A percentile compares a stretch with the other conserved stretches of the same genome.
Evolutionary conservation across 2,888 invertebrate species (phyloP).

Genomic region (Tenthredo scrophulariae): DNA sequence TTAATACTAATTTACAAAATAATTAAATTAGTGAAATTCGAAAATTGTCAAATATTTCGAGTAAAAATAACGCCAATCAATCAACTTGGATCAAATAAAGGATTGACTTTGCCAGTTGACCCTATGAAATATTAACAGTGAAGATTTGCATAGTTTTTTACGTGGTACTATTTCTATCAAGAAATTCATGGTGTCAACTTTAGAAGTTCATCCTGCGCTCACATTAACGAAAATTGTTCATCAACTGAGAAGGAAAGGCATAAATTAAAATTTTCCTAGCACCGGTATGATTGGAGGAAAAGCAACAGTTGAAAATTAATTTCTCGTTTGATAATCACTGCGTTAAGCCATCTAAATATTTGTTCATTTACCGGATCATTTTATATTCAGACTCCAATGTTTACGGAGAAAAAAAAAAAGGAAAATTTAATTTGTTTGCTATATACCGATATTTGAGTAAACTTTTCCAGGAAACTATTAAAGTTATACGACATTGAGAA

Average conservation of each 20-base stretch:
- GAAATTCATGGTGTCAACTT: no score
- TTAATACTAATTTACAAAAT: constrained; percentile 20
- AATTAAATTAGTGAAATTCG: constrained; percentile 48
- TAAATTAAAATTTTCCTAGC: not conserved
- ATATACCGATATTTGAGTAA: not conserved
- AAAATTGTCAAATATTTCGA: constrained; percentile 52
- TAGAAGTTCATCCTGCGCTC: not conserved
- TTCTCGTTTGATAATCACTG: not conserved
- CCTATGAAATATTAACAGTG: not conserved
- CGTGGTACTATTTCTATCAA: not conserved
- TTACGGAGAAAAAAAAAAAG: not conserved
- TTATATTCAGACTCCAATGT: not conserved
- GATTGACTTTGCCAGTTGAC: not conserved
- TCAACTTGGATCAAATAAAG: not conserved
- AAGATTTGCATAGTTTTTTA: not conserved
- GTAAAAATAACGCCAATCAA: constrained; percentile 21
- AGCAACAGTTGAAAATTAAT: not conserved
- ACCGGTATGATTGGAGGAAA: not conserved
- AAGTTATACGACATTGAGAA: not conserved
- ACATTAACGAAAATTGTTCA: not conserved
- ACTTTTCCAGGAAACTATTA: not conserved
- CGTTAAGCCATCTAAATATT: not conserved
- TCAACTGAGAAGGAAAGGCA: not conserved
- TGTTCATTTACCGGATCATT: not conserved
- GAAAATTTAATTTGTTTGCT: not conserved